These are phyloP conservation scores for Ellobius talpinus DNA, from an alignment of 2,113 vertebrate genomes.

Conservation along the genomic window DNA sequence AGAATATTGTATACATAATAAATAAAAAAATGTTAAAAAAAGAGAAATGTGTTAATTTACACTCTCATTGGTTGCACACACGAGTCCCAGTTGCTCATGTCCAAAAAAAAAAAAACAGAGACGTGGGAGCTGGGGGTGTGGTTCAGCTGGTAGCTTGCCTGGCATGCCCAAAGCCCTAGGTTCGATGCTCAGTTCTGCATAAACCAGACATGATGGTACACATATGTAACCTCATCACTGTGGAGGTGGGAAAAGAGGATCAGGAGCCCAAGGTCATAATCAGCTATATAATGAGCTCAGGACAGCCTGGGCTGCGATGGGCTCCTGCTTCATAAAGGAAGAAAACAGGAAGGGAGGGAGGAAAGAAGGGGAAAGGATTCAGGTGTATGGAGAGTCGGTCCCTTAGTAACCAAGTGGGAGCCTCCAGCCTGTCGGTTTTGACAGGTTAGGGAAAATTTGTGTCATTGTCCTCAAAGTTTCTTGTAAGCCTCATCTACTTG, in stretches of 20 bases:
- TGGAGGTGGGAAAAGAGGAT: no score
- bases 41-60: background rate
- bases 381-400: background rate
- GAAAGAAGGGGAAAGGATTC: background rate
- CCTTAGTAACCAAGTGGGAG: background rate
- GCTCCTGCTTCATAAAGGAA: background rate
- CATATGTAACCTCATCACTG: background rate
- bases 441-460: constrained; percentile 49
- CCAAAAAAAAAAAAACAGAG: background rate
- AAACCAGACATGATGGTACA: background rate
- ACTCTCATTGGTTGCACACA: background rate
- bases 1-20: no score
- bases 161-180: background rate
- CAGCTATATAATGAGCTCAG: background rate
- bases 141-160: background rate
- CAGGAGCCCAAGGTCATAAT: background rate
- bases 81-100: background rate
- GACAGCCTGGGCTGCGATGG: background rate
- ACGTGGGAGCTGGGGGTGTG: background rate
- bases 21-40: no score
- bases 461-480: constrained; percentile 59
- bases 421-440: background rate
- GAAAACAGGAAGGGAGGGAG: background rate
- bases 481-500: constrained; percentile 25
- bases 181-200: background rate